phyloP scores from a whole-genome alignment of 2,888 invertebrate species.

The Heteromurus nitidus region DNA sequence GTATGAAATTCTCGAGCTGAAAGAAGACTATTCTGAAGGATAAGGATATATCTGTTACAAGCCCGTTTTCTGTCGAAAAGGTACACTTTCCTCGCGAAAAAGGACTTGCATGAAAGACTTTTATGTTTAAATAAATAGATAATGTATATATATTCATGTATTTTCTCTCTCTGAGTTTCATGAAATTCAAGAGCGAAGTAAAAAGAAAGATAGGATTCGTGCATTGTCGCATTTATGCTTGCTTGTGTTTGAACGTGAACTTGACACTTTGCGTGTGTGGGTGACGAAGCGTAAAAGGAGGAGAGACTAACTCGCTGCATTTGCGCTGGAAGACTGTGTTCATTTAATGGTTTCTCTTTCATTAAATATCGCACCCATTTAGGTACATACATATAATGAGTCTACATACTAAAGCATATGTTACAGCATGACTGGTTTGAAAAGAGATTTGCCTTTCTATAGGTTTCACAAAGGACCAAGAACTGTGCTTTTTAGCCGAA shows the following conservation, averaged over 20 bases:
- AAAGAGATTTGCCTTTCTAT: slow-evolving; percentile 27
- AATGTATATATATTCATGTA: slow-evolving; percentile 13
- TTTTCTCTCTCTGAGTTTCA: neutral
- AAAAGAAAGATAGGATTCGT: slow-evolving; percentile 23
- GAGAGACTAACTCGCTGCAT: neutral
- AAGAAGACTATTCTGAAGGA: too few relatives aligned
- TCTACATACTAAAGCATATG: too few relatives aligned
- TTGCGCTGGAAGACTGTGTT: too few relatives aligned
- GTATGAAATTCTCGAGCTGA: too few relatives aligned
- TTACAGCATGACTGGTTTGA: slow-evolving; percentile 22
- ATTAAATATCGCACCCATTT: too few relatives aligned
- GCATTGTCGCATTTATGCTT: too few relatives aligned
- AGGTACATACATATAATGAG: too few relatives aligned
- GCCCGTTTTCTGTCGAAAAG: slow-evolving; percentile 3
- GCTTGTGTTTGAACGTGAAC: too few relatives aligned
- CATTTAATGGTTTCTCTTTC: too few relatives aligned
- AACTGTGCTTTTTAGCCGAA: neutral
- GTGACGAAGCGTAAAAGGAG: neutral
- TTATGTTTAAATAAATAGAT: slow-evolving; percentile 17
- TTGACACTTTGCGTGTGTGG: too few relatives aligned
- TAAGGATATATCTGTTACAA: too few relatives aligned
- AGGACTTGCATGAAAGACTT: neutral
- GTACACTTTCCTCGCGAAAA: slow-evolving; percentile 2
- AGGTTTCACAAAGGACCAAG: neutral
- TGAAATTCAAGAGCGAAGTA: neutral